phyloP scores from a whole-genome alignment of 2,113 vertebrate species.

The Calypte anna region DNA sequence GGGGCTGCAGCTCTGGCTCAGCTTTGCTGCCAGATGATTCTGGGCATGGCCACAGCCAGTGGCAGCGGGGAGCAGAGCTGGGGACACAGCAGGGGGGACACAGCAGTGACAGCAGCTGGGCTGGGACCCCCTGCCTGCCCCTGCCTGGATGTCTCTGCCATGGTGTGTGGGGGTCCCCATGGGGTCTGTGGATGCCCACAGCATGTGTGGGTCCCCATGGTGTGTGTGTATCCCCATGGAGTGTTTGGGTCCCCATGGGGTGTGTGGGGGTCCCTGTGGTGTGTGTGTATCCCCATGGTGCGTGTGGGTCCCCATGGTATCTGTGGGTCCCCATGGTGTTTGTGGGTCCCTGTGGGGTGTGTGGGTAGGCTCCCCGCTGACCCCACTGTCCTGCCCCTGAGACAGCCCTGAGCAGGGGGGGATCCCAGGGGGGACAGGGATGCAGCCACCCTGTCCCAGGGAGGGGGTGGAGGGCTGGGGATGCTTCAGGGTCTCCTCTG shows the following conservation, averaged over 20 bases:
- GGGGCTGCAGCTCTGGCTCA: not conserved
- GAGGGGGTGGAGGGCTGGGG: not conserved
- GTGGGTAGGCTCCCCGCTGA: not conserved
- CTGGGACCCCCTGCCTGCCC: not conserved
- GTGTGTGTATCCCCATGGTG: too few relatives aligned
- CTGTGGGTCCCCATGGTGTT: too few relatives aligned
- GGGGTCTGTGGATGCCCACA: too few relatives aligned
- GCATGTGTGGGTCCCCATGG: too few relatives aligned
- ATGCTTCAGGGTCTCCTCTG: not conserved
- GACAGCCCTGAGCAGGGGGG: not conserved
- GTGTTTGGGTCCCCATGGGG: too few relatives aligned
- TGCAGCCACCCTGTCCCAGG: not conserved
- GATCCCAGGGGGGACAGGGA: not conserved
- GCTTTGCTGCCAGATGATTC: slow-evolving; percentile 21
- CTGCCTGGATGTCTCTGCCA: not conserved
- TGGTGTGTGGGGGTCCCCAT: too few relatives aligned
- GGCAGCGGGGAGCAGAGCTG: not conserved
- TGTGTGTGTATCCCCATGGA: too few relatives aligned
- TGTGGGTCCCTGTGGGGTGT: too few relatives aligned
- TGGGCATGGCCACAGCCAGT: slow-evolving; percentile 20
- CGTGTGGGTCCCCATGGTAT: too few relatives aligned
- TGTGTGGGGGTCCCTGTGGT: too few relatives aligned
- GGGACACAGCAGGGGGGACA: not conserved
- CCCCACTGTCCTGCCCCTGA: not conserved
- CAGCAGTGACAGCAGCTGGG: not conserved